These are phyloP conservation scores for Lordiphosa collinella DNA, from an alignment of 1,140 invertebrate genomes.

Conservation along the genomic window DNA sequence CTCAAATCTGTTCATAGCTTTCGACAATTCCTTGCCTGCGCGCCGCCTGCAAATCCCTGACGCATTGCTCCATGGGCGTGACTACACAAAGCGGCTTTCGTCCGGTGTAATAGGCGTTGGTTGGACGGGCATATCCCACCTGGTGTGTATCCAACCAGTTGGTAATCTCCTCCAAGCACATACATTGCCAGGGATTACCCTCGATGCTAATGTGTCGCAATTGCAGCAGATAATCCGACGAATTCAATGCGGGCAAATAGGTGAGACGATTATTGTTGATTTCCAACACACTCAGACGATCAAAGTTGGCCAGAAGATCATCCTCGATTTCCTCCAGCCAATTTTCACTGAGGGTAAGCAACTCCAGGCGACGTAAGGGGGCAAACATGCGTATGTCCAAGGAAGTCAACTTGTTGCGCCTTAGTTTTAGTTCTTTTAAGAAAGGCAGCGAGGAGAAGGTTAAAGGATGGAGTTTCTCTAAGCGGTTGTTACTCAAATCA, in stretches of 20 bases:
- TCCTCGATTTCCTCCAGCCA: slow-evolving; percentile 39
- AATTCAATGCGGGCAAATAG: slow-evolving; percentile 42
- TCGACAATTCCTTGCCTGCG: slow-evolving; percentile 45
- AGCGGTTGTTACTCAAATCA: slow-evolving; percentile 50
- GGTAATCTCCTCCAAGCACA: slow-evolving; percentile 62
- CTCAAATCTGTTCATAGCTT: slow-evolving; percentile 51
- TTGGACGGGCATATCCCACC: slow-evolving; percentile 40
- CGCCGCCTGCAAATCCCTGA: slow-evolving; percentile 42
- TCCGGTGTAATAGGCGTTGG: slow-evolving; percentile 59
- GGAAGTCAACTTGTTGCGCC: slow-evolving; percentile 43
- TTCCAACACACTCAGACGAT: slow-evolving; percentile 39
- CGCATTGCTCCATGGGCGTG: slow-evolving; percentile 53
- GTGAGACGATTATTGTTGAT: slow-evolving; percentile 70
- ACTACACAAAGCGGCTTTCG: slow-evolving; percentile 63
- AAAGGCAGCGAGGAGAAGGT: slow-evolving; percentile 49
- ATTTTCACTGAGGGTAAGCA: slow-evolving; percentile 59
- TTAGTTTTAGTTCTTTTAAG: slow-evolving; percentile 47
- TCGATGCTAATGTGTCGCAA: slow-evolving; percentile 56
- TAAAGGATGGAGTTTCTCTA: slow-evolving; percentile 52
- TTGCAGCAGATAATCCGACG: slow-evolving; percentile 9
- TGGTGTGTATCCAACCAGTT: slow-evolving; percentile 40
- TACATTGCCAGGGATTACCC: slow-evolving; percentile 76
- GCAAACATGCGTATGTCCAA: slow-evolving; percentile 62
- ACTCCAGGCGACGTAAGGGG: slow-evolving; percentile 48
- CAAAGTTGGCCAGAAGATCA: slow-evolving; percentile 35